Percentiles rank a stretch among this genome's conserved stretches.
Conservation (phyloP, 2,888 invertebrate genomes). For the Aleiodes testaceus region DNA sequence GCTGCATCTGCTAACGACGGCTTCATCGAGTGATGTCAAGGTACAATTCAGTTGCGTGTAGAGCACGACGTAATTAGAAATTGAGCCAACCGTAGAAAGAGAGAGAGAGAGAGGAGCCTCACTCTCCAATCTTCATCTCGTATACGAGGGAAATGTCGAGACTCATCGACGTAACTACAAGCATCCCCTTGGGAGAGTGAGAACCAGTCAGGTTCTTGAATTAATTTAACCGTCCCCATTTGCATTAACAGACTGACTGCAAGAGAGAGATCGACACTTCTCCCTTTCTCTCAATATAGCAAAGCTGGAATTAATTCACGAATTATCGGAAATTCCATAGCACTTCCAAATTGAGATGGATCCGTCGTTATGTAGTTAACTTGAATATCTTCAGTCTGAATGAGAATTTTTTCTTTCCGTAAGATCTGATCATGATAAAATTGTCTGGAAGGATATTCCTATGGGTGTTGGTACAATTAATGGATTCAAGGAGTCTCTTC, state of each 20-base stretch:
- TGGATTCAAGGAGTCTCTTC: too few species aligned
- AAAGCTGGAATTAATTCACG: slow-evolving; percentile 29
- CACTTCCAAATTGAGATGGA: too few species aligned
- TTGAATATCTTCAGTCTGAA: too few species aligned
- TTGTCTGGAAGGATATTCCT: too few species aligned
- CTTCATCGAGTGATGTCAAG: slow-evolving; percentile 22
- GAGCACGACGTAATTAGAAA: slow-evolving; percentile 48
- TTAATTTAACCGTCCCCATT: slow-evolving; percentile 46
- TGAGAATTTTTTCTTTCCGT: too few species aligned
- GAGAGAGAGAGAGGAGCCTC: not conserved
- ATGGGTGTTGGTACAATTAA: too few species aligned
- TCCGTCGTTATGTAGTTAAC: too few species aligned
- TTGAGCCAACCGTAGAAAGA: slow-evolving; percentile 25
- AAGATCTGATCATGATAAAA: too few species aligned
- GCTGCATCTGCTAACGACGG: slow-evolving; percentile 43
- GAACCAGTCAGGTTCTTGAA: slow-evolving; percentile 43
- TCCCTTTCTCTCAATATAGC: slow-evolving; percentile 20
- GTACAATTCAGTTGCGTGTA: slow-evolving; percentile 45
- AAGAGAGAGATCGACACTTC: slow-evolving; percentile 35
- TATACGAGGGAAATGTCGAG: slow-evolving; percentile 30
- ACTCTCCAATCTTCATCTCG: slow-evolving; percentile 38
- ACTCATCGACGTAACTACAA: slow-evolving; percentile 38
- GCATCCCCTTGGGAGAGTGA: slow-evolving; percentile 21
- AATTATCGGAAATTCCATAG: slow-evolving; percentile 9
- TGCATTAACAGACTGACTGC: slow-evolving; percentile 42